Base-by-base conservation (phyloP, 1,140 invertebrate genomes). In the Helicoverpa zea region DNA sequence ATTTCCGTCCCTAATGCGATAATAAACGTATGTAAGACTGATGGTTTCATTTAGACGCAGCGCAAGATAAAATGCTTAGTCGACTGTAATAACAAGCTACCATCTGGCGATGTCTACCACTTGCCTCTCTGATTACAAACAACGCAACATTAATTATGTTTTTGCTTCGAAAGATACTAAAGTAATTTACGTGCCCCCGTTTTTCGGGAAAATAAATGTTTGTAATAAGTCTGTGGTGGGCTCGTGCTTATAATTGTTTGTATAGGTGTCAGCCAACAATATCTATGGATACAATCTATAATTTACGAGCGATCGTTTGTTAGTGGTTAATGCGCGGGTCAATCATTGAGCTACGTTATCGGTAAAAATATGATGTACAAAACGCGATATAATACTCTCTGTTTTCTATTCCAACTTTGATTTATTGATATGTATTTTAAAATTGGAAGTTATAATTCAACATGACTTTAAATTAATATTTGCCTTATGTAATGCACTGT, bases 131-230 rank as follows among this genome's bases (percentile, higher is more conserved):
- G 86, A 92, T 92, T 92, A 90, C 90, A 88, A 90, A 92, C 87
- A 89, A 86, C 85, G 83, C 79, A 85, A 88, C 89, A 94, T 92
- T 91, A 92, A 94, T 94, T 91, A 92, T 89, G 88, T 92, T 94
- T 91, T 91, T 92, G 89, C 88, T 88, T 87, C 85, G 81, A 85
- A 90, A 92, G 90, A 90, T 89, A 82, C 82, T 83, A 73, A 82
- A 88, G 89, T 88, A 88, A 91, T 91, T 93, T 88, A 89, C 86
- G 86, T 87, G 86, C 73, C 83, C 84, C 70, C 63, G 81, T 87
- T 89, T 92, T 93, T 90, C 84, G 86, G 81, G 9, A 47, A 89
- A 91, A 90, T 86, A 88, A 91, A 92, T 91, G 88, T 88, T 88
- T 82, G 87, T 84, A 91, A 92, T 90, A 91, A 91, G 83, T 89